Conservation (phyloP, 1,140 invertebrate species). For the Thalassaphorura encarpata region DNA sequence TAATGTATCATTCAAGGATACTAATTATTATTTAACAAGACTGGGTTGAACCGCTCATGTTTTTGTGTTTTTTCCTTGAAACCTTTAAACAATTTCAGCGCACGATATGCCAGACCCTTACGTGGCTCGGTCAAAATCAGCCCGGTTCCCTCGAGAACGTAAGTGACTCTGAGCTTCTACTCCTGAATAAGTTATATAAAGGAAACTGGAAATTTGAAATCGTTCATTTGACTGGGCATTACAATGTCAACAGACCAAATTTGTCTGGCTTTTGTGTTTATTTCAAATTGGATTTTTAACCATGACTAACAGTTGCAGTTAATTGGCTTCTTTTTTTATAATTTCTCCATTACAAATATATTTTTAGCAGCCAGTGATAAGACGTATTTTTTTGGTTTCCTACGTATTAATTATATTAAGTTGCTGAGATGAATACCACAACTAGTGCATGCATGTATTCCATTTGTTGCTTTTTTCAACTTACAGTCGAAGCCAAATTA, state of each 20-base stretch:
- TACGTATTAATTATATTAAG: too few relatives aligned
- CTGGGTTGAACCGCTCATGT: slow-evolving; percentile 4
- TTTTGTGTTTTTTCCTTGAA: slow-evolving; percentile 15
- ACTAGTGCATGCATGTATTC: neutral
- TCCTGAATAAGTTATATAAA: too few relatives aligned
- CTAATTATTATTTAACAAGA: too few relatives aligned
- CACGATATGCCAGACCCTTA: slow-evolving; percentile 36
- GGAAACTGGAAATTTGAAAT: too few relatives aligned
- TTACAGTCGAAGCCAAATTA: slow-evolving; percentile 28
- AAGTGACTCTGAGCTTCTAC: too few relatives aligned
- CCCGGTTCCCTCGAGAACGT: slow-evolving; percentile 36
- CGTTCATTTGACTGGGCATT: too few relatives aligned
- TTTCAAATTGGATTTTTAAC: neutral
- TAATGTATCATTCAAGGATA: too few relatives aligned
- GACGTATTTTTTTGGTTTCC: too few relatives aligned
- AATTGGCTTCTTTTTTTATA: too few relatives aligned
- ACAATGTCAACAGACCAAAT: too few relatives aligned
- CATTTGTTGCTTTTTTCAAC: slow-evolving; percentile 16
- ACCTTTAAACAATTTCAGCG: slow-evolving; percentile 28
- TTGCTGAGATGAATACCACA: neutral
- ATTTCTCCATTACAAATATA: too few relatives aligned
- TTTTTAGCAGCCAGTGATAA: too few relatives aligned
- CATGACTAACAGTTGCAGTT: neutral
- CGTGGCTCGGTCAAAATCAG: slow-evolving; percentile 37
- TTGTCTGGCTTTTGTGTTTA: slow-evolving; percentile 7